Base-by-base conservation (phyloP, 2,797 vertebrate genomes). In the Antennarius maculatus region DNA sequence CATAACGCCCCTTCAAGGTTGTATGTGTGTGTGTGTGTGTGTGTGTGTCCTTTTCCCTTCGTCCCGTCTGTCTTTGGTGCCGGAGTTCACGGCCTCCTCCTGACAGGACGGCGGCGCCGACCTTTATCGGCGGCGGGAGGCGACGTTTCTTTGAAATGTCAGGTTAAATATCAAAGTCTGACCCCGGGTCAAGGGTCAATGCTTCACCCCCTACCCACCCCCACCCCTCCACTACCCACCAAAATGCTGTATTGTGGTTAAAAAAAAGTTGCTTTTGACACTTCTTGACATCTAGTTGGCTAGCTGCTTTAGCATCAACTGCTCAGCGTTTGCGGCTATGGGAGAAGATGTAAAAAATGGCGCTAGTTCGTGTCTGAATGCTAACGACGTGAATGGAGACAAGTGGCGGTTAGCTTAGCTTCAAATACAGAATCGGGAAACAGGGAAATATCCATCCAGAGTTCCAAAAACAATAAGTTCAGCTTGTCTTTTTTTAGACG, bases 101-200 rank as follows among this genome's bases (percentile, higher is more conserved):
- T 86, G 81, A 81, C 86, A 85, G 87, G 80, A 88, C 85, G 82
- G 70, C 56, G 57, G 54, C 7, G 7, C 61, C 85, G 77, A 86
- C 86, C 90, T 88, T 88, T 81, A 77, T 50, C 14, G 14, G 63
- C 48, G 66, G 61, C 43, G 75, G 65, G 57, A 77, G 59, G 78
- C 58, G 78, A 77, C 62, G 79, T 85, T 73, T 77, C 75, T 37
- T 81, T 79, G 73, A 92, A 93, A 92, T 91, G 89, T 86, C 91
- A 83, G 14, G 58, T 74, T 91, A 83, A 93, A 91, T 91, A 84
- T 88, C 90, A 85, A 61, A 64, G 57, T 55, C 6, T 77, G 77
- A 85, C 82, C 81, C 59, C 68, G 29, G 69, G 76, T 69, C 56
- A 64, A 10, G 13, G 16, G 77, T 83, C 66, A 47, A 45, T 37